Percentiles rank a stretch among this genome's conserved stretches.
Conservation (phyloP, 2,113 vertebrate genomes). For the Hippocampus mohnikei region DNA sequence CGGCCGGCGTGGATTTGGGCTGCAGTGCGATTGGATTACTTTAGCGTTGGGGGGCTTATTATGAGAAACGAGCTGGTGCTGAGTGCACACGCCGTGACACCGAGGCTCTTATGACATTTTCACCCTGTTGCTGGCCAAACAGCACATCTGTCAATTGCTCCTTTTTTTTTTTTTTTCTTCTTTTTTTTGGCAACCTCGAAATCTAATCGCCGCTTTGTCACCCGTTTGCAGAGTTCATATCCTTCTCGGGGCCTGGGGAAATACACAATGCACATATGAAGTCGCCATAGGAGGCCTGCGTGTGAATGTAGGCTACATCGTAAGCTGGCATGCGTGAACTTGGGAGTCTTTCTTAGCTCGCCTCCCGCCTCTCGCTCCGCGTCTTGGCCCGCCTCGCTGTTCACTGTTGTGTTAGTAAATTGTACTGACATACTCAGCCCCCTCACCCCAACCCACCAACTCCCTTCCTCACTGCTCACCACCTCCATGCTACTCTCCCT, state of each 20-base stretch:
- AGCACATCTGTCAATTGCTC: conserved; percentile 56
- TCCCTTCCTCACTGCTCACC: conserved; percentile 47
- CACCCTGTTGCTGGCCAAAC: conserved; percentile 40
- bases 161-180: conserved; percentile 9
- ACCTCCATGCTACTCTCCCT: conserved; percentile 40
- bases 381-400: conserved; percentile 69
- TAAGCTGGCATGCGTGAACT: conserved; percentile 40
- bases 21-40: conserved; percentile 58
- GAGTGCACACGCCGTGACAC: conserved; percentile 48
- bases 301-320: conserved; percentile 8
- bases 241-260: conserved; percentile 30
- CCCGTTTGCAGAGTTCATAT: conserved; percentile 38
- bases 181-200: conserved; percentile 33
- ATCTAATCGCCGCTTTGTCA: conserved; percentile 54
- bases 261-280: conserved; percentile 29
- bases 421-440: conserved; percentile 69
- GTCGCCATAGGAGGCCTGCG: conserved; percentile 8
- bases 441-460: conserved; percentile 14
- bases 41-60: conserved; percentile 59
- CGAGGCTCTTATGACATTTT: conserved; percentile 57
- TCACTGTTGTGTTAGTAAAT: conserved; percentile 80
- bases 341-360: conserved; percentile 38
- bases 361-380: conserved; percentile 37
- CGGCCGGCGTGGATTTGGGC: conserved; percentile 36
- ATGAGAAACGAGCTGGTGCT: conserved; percentile 57